A percentile compares a stretch with the other conserved stretches of the same genome.
Conservation (phyloP, 2,888 invertebrate genomes). For the Cyaniris semiargus region DNA sequence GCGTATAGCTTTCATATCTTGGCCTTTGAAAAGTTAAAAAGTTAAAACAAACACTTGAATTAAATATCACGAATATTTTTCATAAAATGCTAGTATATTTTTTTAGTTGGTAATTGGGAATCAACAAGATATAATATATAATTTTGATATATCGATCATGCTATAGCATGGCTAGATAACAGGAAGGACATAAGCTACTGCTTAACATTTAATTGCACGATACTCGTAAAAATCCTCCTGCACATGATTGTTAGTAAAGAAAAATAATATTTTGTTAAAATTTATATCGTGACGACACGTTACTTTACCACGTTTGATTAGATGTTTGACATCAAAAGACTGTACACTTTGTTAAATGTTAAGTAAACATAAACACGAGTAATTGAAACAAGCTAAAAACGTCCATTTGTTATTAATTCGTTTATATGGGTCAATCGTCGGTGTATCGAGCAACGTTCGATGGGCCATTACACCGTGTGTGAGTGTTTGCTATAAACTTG, state of each 20-base stretch:
- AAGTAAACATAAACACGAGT: constrained; percentile 5
- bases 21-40: neutral
- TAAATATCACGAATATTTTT: too few relatives aligned
- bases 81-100: too few relatives aligned
- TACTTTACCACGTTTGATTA: neutral
- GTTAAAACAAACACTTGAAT: neutral
- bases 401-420: constrained; percentile 3
- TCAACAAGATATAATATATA: too few relatives aligned
- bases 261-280: too few relatives aligned
- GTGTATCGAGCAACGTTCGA: neutral
- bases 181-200: too few relatives aligned
- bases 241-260: too few relatives aligned
- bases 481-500: neutral
- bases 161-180: too few relatives aligned
- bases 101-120: too few relatives aligned
- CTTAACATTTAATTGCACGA: too few relatives aligned
- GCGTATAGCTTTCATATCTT: neutral
- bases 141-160: too few relatives aligned
- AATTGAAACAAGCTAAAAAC: constrained; percentile 16
- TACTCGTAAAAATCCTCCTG: too few relatives aligned
- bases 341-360: neutral
- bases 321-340: constrained; percentile 1
- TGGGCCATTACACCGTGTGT: neutral
- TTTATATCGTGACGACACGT: neutral
- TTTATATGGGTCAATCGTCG: constrained; percentile 5